phyloP scores from a whole-genome alignment of 2,888 invertebrate species.

The Agonopterix heracliana region DNA sequence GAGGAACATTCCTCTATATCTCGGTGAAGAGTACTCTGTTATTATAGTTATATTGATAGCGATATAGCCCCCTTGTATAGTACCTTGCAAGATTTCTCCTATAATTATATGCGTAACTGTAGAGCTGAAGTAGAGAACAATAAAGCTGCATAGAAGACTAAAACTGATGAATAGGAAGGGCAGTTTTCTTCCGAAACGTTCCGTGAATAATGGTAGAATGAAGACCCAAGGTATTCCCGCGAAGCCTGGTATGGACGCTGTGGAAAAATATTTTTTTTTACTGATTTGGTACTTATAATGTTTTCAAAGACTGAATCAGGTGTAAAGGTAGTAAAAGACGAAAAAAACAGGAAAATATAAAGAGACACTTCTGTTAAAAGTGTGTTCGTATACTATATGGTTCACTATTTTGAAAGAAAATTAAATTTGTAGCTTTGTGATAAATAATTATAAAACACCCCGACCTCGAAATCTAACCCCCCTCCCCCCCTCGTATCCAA shows the following conservation, averaged over 20 bases:
- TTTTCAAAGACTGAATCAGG: too few relatives aligned
- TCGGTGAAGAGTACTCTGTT: slow-evolving; percentile 10
- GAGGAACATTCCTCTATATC: slow-evolving; percentile 17
- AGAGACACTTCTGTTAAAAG: too few relatives aligned
- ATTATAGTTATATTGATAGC: neutral
- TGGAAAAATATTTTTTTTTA: too few relatives aligned
- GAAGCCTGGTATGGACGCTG: slow-evolving; percentile 38
- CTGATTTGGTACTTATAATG: too few relatives aligned
- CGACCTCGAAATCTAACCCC: too few relatives aligned
- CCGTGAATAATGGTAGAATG: slow-evolving; percentile 29
- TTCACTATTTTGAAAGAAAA: too few relatives aligned
- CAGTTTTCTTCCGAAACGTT: slow-evolving; percentile 30
- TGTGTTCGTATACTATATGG: too few relatives aligned
- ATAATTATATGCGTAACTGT: slow-evolving; percentile 26
- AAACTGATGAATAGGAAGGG: slow-evolving; percentile 29
- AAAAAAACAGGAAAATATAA: too few relatives aligned
- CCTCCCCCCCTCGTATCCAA: too few relatives aligned
- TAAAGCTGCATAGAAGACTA: slow-evolving; percentile 21
- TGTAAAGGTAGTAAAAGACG: too few relatives aligned
- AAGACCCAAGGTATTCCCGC: slow-evolving; percentile 33
- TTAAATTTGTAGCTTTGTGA: too few relatives aligned
- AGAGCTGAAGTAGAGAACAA: slow-evolving; percentile 27
- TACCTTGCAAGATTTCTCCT: slow-evolving; percentile 31
- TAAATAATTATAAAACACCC: too few relatives aligned
- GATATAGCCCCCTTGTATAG: slow-evolving; percentile 15